Conservation (phyloP, 2,888 invertebrate genomes). For the Drosophila merina region DNA sequence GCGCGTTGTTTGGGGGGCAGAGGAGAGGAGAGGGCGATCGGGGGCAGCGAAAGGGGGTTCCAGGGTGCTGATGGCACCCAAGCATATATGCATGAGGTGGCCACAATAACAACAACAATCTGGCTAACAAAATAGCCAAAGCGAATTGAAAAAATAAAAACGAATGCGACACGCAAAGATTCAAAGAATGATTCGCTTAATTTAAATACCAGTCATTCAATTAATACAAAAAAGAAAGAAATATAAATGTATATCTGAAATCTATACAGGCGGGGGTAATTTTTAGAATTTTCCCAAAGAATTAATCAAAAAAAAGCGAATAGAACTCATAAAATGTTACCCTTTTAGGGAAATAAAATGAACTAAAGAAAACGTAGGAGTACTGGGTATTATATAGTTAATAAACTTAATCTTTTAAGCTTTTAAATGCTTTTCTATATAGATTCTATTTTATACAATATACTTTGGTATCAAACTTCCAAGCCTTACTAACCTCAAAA, state of each 20-base stretch:
- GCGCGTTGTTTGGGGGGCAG: constrained; percentile 20
- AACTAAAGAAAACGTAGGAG: too few species aligned
- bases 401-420: too few species aligned
- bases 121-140: constrained; percentile 15
- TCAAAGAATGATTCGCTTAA: constrained; percentile 15
- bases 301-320: too few species aligned
- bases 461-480: too few species aligned
- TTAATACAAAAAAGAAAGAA: constrained; percentile 1
- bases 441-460: too few species aligned
- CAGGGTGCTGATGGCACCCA: constrained; percentile 7
- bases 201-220: constrained; percentile 22
- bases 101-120: constrained; percentile 5
- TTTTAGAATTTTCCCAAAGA: not conserved
- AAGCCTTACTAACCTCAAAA: not conserved
- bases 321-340: too few species aligned
- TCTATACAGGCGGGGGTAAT: not conserved
- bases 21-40: not conserved
- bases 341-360: too few species aligned
- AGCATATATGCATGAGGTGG: constrained; percentile 22
- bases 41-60: not conserved
- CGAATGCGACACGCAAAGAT: constrained; percentile 27
- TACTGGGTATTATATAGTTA: too few species aligned
- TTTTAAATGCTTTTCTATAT: too few species aligned
- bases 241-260: not conserved
- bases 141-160: constrained; percentile 21